These are phyloP conservation scores for Leptatherina wallacei DNA, from an alignment of 2,797 vertebrate genomes.

Conservation along the genomic window DNA sequence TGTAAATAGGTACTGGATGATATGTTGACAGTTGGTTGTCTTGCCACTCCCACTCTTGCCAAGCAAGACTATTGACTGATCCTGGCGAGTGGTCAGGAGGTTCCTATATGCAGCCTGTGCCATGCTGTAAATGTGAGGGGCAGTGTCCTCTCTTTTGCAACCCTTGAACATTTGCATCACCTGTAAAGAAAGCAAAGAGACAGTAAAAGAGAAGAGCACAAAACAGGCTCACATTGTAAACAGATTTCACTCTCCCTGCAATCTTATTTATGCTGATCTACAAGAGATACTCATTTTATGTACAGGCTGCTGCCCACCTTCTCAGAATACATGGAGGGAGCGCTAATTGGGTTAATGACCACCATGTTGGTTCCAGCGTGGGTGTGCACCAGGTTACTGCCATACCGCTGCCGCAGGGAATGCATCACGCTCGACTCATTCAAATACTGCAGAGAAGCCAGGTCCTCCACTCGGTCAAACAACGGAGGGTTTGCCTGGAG, in stretches of 20 bases:
- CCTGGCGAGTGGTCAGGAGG: constrained; percentile 94
- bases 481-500: constrained; percentile 91
- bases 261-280: not conserved
- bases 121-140: constrained; percentile 93
- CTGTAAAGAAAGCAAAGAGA: constrained; percentile 69
- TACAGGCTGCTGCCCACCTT: constrained; percentile 84
- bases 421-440: constrained; percentile 96
- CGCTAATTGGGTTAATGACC: constrained; percentile 92
- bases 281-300: constrained; percentile 14
- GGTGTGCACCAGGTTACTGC: constrained; percentile 92
- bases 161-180: constrained; percentile 99
- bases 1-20: constrained; percentile 93
- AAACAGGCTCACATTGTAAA: not conserved
- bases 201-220: not conserved
- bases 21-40: constrained; percentile 94
- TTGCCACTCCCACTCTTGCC: constrained; percentile 95
- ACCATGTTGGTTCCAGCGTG: constrained; percentile 92
- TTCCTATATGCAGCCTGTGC: constrained; percentile 93
- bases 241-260: constrained; percentile 2
- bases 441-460: constrained; percentile 94
- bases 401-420: constrained; percentile 92
- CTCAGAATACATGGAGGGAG: constrained; percentile 96
- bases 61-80: constrained; percentile 92
- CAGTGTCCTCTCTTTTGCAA: constrained; percentile 91
- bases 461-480: constrained; percentile 92